Evolutionary conservation across 35 echinoderm and acorn worm species (phyloP), one percentile per base, ranked within the genome.

Genomic region (Hemicentrotus pulcherrimus): DNA sequence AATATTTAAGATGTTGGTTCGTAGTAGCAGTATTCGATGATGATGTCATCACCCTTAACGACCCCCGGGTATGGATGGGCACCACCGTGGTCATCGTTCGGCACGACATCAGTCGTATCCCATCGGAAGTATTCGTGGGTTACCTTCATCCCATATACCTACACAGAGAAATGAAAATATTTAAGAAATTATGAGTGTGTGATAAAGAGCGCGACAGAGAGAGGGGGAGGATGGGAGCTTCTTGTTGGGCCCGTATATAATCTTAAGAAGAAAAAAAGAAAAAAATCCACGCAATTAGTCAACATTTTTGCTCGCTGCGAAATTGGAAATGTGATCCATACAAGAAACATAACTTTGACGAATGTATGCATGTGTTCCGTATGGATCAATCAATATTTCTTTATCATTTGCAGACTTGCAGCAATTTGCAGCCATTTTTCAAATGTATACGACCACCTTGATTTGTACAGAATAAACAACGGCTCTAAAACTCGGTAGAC

Each of bases 121-220:
- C 96, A 97, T 0, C 94, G 92, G 95, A 95, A 97, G 95, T 95
- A 97, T 61, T 95, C 91, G 1, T 48, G 31, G 32, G 58, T 60
- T 24, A 85, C 65, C 18, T 50, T 85, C 96, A 97, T 97, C 15
- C 95, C 86, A 28, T 97, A 86, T 2, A 86, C 86, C 86, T 86
- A 22, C 28, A 86, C 9, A 86, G 24, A 30, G 10, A 55, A 55
- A 55, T 55, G 15, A 14, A 14, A 55, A 2, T 10, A 55, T 55
- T 55, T 88, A 22, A 31, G 31, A 86, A 88, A 88, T 31, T 31
- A 35, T 9, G 33, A 88, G 22, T 12, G 18, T 41, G 35, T 41
- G 0, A 41, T 41, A 41, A 6, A 50, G 48, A 50, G 48, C 0
- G 50, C 0, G 50, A 55, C 11, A 55, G 50, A 55, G 50, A 41